Conservation (phyloP, 2,797 vertebrate species). For the Sarcoramphus papa region DNA sequence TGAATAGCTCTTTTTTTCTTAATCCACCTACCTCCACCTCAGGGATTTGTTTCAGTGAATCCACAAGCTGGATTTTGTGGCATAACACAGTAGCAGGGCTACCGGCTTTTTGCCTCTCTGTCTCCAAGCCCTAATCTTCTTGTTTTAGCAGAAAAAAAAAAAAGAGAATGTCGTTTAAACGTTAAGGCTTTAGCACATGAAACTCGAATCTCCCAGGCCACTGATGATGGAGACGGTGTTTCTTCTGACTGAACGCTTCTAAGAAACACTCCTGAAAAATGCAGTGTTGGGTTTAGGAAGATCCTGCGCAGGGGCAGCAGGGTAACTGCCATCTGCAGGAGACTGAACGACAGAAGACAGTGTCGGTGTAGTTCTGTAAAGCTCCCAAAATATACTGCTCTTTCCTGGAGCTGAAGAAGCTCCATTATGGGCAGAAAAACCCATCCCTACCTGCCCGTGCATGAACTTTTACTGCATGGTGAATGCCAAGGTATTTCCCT, state of each 20-base stretch:
- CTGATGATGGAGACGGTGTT: not conserved
- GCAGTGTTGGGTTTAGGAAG: not conserved
- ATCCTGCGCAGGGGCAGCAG: not conserved
- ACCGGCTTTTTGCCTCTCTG: not conserved
- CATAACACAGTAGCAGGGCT: not conserved
- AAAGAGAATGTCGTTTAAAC: not conserved
- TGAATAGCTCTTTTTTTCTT: not conserved
- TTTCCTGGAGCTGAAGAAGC: not conserved
- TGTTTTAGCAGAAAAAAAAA: not conserved
- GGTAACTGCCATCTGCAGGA: not conserved
- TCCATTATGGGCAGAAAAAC: not conserved
- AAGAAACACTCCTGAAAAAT: not conserved
- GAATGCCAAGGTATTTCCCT: not conserved
- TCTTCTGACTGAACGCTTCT: not conserved
- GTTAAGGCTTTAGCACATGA: not conserved
- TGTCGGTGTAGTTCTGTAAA: not conserved
- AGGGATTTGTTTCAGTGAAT: not conserved
- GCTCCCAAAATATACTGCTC: not conserved
- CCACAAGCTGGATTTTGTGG: not conserved
- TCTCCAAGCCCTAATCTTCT: not conserved
- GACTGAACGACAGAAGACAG: not conserved
- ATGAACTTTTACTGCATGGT: not conserved
- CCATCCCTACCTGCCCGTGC: accelerated
- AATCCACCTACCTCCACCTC: not conserved
- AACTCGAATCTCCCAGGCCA: not conserved